A percentile compares a stretch with the other conserved stretches of the same genome.
These are phyloP conservation scores for Ophion obscuratus DNA, from an alignment of 2,888 invertebrate species.

Conservation along the genomic window DNA sequence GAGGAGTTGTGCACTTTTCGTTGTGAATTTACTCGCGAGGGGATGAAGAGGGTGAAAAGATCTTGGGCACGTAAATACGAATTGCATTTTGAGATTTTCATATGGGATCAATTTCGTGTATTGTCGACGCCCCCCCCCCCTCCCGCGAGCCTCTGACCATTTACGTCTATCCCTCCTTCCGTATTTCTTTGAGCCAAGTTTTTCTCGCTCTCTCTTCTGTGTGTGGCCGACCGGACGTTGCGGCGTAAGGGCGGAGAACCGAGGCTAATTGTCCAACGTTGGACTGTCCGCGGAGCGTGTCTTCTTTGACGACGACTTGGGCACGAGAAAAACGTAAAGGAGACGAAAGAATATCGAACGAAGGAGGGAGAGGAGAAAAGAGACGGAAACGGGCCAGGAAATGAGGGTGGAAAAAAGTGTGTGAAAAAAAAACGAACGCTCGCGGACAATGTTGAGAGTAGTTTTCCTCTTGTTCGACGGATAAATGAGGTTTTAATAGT, in stretches of 20 bases:
- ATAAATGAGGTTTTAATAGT: no score
- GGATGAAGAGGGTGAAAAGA: conserved; percentile 8
- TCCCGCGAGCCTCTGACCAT: no score
- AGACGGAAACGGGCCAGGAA: conserved; percentile 16
- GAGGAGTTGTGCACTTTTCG: background rate
- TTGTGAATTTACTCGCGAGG: conserved; percentile 4
- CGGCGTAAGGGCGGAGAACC: conserved; percentile 46
- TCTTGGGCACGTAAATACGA: background rate
- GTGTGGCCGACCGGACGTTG: conserved; percentile 55
- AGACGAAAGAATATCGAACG: background rate
- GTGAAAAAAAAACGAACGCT: conserved; percentile 7
- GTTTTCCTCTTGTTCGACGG: background rate
- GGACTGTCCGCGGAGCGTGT: conserved; percentile 41
- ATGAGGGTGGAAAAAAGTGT: background rate
- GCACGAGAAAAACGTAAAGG: background rate
- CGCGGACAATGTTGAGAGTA: no score
- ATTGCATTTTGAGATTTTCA: conserved; percentile 13
- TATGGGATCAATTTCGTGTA: conserved; percentile 17
- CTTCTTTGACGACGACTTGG: background rate
- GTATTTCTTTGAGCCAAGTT: conserved; percentile 4
- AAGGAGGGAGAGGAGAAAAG: background rate
- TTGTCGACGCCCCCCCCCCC: no score
- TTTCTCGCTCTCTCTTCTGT: background rate
- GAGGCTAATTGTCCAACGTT: conserved; percentile 54
- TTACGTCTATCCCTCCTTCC: background rate